Evolutionary conservation across 2,888 invertebrate species (phyloP).

Genomic region (Plagodis dolabraria): DNA sequence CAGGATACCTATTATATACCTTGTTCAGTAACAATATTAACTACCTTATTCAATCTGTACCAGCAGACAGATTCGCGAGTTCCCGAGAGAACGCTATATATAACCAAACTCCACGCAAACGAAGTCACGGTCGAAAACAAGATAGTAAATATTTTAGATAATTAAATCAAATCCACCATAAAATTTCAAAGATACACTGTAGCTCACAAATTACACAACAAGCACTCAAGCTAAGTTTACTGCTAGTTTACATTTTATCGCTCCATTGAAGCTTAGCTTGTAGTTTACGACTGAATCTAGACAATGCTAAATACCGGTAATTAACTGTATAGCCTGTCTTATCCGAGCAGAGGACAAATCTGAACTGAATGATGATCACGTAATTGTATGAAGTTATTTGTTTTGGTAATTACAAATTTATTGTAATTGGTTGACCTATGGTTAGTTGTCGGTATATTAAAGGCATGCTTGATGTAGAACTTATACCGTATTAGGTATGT

Average conservation of each 20-base stretch:
- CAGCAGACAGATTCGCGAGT: too few species aligned
- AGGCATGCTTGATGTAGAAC: neutral
- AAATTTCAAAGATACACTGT: slow-evolving; percentile 17
- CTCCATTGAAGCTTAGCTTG: slow-evolving; percentile 35
- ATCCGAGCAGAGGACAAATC: slow-evolving; percentile 27
- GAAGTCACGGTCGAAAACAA: neutral
- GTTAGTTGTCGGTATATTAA: neutral
- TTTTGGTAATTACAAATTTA: slow-evolving; percentile 10
- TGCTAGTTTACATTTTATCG: slow-evolving; percentile 37
- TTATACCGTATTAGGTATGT: too few species aligned
- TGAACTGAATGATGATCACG: slow-evolving; percentile 19
- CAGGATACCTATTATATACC: too few species aligned
- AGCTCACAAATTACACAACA: slow-evolving; percentile 26
- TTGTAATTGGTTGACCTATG: slow-evolving; percentile 17
- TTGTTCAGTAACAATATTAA: too few species aligned
- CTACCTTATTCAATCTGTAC: too few species aligned
- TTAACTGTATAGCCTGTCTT: slow-evolving; percentile 33
- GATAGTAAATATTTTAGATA: neutral
- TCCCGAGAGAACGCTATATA: too few species aligned
- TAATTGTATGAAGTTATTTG: slow-evolving; percentile 17
- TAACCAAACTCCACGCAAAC: neutral
- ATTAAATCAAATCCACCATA: slow-evolving; percentile 11
- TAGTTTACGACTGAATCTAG: slow-evolving; percentile 32
- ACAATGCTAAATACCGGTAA: slow-evolving; percentile 34
- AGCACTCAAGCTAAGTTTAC: slow-evolving; percentile 21